Conservation (phyloP, 1,140 invertebrate genomes). For the Vollenhovia emeryi region DNA sequence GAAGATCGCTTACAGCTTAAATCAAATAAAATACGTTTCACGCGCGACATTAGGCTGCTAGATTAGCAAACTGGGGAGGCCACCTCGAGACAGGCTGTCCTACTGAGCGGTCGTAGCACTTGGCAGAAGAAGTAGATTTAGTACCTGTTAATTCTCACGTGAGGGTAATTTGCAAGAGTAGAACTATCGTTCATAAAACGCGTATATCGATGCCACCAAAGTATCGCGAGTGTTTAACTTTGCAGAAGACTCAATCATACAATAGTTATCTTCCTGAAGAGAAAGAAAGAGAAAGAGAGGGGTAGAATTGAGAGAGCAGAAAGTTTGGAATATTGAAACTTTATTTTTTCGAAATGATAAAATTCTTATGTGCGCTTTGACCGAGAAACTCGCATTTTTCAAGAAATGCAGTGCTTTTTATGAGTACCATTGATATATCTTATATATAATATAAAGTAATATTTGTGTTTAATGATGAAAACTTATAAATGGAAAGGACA, state of each 20-base stretch:
- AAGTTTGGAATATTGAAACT: neutral
- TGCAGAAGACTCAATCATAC: neutral
- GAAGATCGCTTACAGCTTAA: neutral
- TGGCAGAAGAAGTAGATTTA: constrained; percentile 65
- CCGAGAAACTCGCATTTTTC: neutral
- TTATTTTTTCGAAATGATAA: neutral
- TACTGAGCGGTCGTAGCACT: constrained; percentile 56
- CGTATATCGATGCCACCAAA: neutral
- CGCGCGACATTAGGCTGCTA: neutral
- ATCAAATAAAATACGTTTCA: constrained; percentile 8
- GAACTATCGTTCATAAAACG: constrained; percentile 36
- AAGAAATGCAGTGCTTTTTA: neutral
- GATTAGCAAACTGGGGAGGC: constrained; percentile 28
- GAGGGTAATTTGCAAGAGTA: constrained; percentile 38
- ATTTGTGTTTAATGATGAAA: neutral
- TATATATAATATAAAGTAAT: neutral
- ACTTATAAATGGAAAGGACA: neutral
- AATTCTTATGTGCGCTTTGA: neutral
- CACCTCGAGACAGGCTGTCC: constrained; percentile 58
- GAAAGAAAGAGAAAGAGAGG: neutral
- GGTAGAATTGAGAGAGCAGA: neutral
- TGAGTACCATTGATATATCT: neutral
- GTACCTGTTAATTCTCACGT: constrained; percentile 69
- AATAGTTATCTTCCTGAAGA: neutral
- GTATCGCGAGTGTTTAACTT: neutral